Conservation (phyloP, 2,113 vertebrate genomes). For the Mormyrus lacerda region DNA sequence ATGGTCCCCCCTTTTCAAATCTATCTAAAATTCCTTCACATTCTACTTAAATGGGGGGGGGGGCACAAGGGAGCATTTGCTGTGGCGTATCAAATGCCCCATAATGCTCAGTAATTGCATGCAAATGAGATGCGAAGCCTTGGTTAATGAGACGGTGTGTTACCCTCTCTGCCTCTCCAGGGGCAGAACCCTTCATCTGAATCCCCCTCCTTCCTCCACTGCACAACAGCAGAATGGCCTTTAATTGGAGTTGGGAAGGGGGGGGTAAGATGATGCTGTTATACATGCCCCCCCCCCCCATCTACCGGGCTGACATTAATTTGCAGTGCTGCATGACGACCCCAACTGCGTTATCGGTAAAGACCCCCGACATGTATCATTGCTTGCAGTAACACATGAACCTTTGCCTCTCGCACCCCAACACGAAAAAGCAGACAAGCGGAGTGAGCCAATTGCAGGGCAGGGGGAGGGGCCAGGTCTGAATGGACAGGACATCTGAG, state of each 20-base stretch:
- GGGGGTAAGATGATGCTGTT: conserved; percentile 22
- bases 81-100: conserved; percentile 4
- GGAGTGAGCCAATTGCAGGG: not conserved
- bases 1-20: not conserved
- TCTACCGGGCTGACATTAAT: conserved; percentile 25
- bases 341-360: not conserved
- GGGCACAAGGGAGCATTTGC: not conserved
- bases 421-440: not conserved
- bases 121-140: conserved; percentile 36
- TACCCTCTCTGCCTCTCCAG: conserved; percentile 18
- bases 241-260: conserved; percentile 34
- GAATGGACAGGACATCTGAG: not conserved
- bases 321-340: not conserved
- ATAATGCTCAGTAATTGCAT: conserved; percentile 35
- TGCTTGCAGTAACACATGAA: not conserved
- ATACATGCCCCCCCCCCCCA: not conserved
- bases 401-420: not conserved
- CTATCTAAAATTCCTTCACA: conserved; percentile 13
- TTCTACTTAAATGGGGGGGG: not conserved
- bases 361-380: not conserved
- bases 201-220: not conserved
- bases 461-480: not conserved
- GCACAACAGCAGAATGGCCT: conserved; percentile 22
- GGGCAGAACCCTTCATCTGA: conserved; percentile 24
- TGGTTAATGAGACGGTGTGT: conserved; percentile 32